These are phyloP conservation scores for Eristalis pertinax DNA, from an alignment of 2,888 invertebrate species.

Conservation along the genomic window DNA sequence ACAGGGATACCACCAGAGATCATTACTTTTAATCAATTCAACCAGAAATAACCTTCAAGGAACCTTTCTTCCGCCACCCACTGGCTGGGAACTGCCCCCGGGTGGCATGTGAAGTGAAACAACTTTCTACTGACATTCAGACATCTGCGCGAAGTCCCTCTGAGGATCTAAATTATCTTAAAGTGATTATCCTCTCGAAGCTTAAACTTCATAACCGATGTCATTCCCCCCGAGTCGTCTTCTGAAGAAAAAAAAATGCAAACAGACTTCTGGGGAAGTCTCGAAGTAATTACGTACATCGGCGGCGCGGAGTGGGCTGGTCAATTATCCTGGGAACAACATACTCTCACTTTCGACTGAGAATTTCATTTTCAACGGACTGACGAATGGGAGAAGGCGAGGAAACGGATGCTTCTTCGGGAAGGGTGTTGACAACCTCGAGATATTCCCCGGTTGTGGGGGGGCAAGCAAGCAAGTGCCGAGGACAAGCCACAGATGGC, in stretches of 20 bases:
- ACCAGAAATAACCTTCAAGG: not conserved
- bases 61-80: not conserved
- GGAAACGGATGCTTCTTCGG: not conserved
- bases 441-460: not conserved
- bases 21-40: constrained; percentile 8
- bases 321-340: not conserved
- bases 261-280: not conserved
- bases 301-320: not conserved
- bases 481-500: not conserved
- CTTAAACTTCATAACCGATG: not conserved
- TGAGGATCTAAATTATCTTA: not conserved
- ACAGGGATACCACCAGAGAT: not conserved
- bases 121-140: not conserved
- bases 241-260: not conserved
- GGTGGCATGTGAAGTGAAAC: not conserved
- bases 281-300: not conserved
- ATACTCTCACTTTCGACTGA: not conserved
- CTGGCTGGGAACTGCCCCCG: not conserved
- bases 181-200: not conserved
- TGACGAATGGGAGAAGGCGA: not conserved
- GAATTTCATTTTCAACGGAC: not conserved
- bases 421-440: not conserved
- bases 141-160: not conserved
- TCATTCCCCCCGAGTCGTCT: not conserved
- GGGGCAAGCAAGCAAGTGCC: not conserved